Base-by-base conservation (phyloP, 2,888 invertebrate species). In the Eupithecia insigniata region DNA sequence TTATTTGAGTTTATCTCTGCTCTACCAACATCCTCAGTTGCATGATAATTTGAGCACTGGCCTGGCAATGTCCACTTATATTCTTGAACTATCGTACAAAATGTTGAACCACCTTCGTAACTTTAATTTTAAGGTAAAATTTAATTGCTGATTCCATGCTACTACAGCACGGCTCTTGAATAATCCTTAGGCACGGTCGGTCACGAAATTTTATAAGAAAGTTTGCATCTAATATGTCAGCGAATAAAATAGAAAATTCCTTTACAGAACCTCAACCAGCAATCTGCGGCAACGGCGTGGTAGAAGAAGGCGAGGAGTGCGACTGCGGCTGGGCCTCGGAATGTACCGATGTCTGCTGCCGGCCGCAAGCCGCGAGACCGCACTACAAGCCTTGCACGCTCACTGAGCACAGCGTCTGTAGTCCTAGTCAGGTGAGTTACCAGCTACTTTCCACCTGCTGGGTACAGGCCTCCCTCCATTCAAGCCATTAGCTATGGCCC, bases 311-410 rank as follows among this genome's bases (percentile, higher is more conserved):
- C 26, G 99, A 99, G 92, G 97, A 99, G 90, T 99, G 99, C 90
- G 99, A 99, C 92, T 99, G 99, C 90, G 99, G 99, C 71, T 99
- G 98, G 98, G 98, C 98, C 83, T 98, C 98, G 84, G 99, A 99
- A 88, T 99, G 99, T 90, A 96, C 97, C 71, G 99, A 98, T 89
- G 95, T 96, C 65, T 99, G 99, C 89, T 99, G 99, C 89, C 97
- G 97, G 82, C 98, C 99, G 46, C 98, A 98, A 95, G 96, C 97
- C 64, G 96, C 97, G 55, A 96, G 97, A 81, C 96, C 97, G 7
- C 96, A 97, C 67, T 97, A 98, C 90, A 96, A 96, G 68, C 98
- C 98, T 0, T 99, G 99, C 90, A 97, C 96, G 67, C 95, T 98
- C 75, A 97, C 97, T 6, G 97, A 98, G 16, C 95, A 95, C 82